Base-by-base conservation (phyloP, 2,888 invertebrate species). In the Melipona bicolor region DNA sequence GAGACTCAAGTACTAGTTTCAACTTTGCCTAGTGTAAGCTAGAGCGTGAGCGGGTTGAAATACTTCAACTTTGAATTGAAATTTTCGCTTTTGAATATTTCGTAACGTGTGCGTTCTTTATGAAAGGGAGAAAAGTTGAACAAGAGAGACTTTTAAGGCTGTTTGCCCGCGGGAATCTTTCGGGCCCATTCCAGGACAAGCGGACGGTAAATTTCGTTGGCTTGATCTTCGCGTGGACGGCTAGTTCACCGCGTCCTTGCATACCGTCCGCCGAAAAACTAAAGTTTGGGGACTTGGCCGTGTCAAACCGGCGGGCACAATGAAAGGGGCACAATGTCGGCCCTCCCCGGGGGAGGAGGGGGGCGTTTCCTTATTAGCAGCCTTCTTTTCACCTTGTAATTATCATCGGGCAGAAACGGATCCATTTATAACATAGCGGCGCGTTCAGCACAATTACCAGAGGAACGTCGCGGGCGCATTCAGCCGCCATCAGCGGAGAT, bases 371-470 rank as follows among this genome's bases (percentile, higher is more conserved):
- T 82, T 83, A 82, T 72, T 76, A 71, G 21, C 74, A 43, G 72
- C 50, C 71, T 71, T 32, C 71, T 77, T 52, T 81, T 83, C 82
- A 83, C 54, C 70, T 82, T 71, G 49, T 82, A 82, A 82, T 83
- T 83, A 83, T 82, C 83, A 82, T 24, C 76, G 83, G 83, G 83
- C 83, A 82, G 83, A 73, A 83, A 77, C 83, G 77, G 68, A 77
- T 83, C 83, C 83, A 62, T 77, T 77, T 73, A 77, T 54, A 62
- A 83, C 72, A 83, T 67, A 61, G 52, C 49, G 65, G 21, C 21
- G 64, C 75, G 74, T 79, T 79, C 79, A 67, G 80, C 84, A 84
- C 80, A 75, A 84, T 85, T 84, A 84, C 84, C 72, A 79, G 84
- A 54, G 64, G 84, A 73, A 62, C 80, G 32, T 72, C 68, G 81